Percentiles rank a stretch among this genome's conserved stretches.
These are phyloP conservation scores for Spisula subtruncata DNA, from an alignment of 2,888 invertebrate species.

Conservation along the genomic window DNA sequence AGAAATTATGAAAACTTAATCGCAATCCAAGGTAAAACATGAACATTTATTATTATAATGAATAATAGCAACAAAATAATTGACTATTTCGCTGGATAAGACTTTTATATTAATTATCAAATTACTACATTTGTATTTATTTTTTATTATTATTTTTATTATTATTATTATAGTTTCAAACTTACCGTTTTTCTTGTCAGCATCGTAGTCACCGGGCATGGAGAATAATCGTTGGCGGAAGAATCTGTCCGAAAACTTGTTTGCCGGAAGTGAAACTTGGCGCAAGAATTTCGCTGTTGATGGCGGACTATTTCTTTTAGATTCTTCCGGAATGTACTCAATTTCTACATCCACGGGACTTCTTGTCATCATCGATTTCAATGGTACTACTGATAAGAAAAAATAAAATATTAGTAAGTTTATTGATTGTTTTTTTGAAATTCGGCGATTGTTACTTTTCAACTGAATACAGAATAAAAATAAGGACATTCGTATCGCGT, in stretches of 20 bases:
- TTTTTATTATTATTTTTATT: no score
- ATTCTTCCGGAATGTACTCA: constrained; percentile 74
- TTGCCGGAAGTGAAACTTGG: constrained; percentile 71
- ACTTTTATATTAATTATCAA: no score
- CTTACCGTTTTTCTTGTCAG: constrained; percentile 46
- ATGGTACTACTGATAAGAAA: constrained; percentile 77
- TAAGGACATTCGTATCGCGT: no score
- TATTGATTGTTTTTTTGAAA: neutral
- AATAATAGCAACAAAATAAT: no score
- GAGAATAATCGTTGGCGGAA: constrained; percentile 59
- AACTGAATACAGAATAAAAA: neutral
- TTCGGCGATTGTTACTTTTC: neutral
- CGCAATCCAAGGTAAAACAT: neutral
- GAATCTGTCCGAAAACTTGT: constrained; percentile 41
- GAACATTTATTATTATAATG: no score
- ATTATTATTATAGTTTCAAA: neutral
- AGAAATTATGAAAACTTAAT: neutral
- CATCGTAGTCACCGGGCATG: constrained; percentile 50
- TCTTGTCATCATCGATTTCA: constrained; percentile 74
- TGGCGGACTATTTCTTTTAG: constrained; percentile 40
- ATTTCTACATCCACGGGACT: constrained; percentile 78
- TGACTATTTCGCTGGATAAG: no score
- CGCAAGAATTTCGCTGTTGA: constrained; percentile 53
- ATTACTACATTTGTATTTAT: no score
- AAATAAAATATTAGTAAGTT: neutral